Percentiles rank a stretch among this genome's conserved stretches.
Conservation (phyloP, 2,888 invertebrate genomes). For the Horisme vitalbata region DNA sequence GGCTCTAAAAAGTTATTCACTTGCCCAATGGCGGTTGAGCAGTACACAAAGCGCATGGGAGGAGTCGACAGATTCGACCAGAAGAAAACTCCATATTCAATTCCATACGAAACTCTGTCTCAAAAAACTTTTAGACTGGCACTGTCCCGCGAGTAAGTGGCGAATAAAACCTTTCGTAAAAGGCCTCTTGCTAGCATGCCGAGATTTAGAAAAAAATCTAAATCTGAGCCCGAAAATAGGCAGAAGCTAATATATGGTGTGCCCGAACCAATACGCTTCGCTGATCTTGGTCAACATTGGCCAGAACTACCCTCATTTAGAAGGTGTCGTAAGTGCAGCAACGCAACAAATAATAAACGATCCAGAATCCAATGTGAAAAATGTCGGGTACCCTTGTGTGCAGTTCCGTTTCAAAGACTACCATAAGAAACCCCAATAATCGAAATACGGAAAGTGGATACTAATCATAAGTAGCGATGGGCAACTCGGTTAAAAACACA, state of each 20-base stretch:
- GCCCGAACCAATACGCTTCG: conserved; percentile 22
- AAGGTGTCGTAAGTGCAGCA: conserved; percentile 18
- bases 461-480: conserved; percentile 2
- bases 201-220: conserved; percentile 13
- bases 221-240: conserved; percentile 9
- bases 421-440: conserved; percentile 16
- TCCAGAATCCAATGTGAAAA: conserved; percentile 9
- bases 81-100: conserved; percentile 16
- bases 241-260: conserved; percentile 18
- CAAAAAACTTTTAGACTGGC: conserved; percentile 21
- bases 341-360: conserved; percentile 16
- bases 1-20: conserved; percentile 26
- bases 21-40: conserved; percentile 21
- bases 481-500: too few species aligned
- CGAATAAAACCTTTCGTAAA: conserved; percentile 18
- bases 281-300: conserved; percentile 12
- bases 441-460: too few species aligned
- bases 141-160: conserved; percentile 13
- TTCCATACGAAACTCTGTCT: conserved; percentile 17
- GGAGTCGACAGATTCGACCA: conserved; percentile 33
- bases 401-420: conserved; percentile 13
- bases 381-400: conserved; percentile 22
- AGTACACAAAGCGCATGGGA: conserved; percentile 31
- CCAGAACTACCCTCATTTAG: conserved; percentile 14
- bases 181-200: conserved; percentile 13